Base-by-base conservation (phyloP, 1,140 invertebrate genomes). In the Lasioglossum albipes region DNA sequence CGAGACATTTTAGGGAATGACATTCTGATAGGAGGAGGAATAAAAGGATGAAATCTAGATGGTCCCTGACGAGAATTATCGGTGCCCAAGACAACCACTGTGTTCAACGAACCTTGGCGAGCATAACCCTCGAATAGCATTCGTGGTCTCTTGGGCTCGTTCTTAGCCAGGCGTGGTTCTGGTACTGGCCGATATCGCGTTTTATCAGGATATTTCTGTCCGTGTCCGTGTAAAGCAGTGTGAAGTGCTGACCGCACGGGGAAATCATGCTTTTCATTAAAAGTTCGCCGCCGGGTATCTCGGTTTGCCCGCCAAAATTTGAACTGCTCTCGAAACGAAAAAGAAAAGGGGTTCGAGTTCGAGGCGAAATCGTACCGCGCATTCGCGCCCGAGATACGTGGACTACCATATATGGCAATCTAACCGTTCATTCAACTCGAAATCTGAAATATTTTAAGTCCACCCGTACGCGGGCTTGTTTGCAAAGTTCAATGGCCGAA, bases 91-190 rank as follows among this genome's bases (percentile, higher is more conserved):
- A 73, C 20, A 73, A 65, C 45, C 45, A 73, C 20, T 49, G 54
- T 72, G n/a, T 79, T 66, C 36, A 31, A 73, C 62, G 59, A 65
- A 64, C 31, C 49, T 66, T 81, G 59, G 7, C 79, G 54, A 61
- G 22, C 49, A 77, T 62, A 77, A 81, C 66, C 79, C 36, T 71
- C 13, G 74, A 62, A 68, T 73, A 78, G 65, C 70, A 70, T 82
- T 85, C 74, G 66, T 83, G 61, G 62, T 73, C 49, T 31, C n/a
- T 82, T 62, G 71, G 75, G 72, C 68, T 76, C 27, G 2, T 73
- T 84, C 81, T 75, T 65, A 74, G 67, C 20, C 83, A 87, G 83
- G 77, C 81, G 81, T 89, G 77, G 81, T 84, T 88, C 64, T 59
- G 57, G 54, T 75, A 67, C 64, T 13, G 49, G 57, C 54, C 5